Conservation (phyloP, 2,797 vertebrate species). For the Poliocrania exsul region DNA sequence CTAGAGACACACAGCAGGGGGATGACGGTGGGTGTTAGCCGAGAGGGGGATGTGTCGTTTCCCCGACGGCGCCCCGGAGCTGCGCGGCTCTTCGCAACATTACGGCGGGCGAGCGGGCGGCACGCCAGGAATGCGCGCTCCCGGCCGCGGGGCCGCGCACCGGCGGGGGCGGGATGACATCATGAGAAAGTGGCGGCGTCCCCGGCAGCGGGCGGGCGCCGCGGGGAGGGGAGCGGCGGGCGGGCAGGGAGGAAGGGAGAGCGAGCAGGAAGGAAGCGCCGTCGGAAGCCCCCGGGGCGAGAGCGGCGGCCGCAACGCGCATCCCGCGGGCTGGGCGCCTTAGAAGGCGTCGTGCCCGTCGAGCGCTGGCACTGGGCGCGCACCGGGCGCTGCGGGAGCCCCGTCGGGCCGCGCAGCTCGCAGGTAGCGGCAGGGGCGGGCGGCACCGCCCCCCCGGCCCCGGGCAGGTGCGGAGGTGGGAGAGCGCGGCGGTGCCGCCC, state of each 20-base stretch:
- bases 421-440: no score
- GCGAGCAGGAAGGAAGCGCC: not conserved
- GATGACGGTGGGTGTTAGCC: no score
- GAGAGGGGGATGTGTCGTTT: accelerated
- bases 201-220: not conserved
- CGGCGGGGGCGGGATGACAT: not conserved
- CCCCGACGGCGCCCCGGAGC: accelerated
- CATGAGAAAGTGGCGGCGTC: slow-evolving; percentile 28
- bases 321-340: not conserved
- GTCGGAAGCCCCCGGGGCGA: not conserved
- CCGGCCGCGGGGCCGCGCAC: not conserved
- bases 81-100: not conserved
- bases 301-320: not conserved
- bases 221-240: not conserved
- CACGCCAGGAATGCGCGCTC: slow-evolving; percentile 41
- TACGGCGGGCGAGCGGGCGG: not conserved
- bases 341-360: not conserved
- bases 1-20: no score
- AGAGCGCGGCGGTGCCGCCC: not conserved
- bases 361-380: not conserved
- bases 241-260: not conserved
- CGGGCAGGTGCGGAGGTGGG: not conserved
- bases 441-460: not conserved
- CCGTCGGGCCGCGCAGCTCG: not conserved
- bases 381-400: not conserved